Conservation (phyloP, 1,140 invertebrate genomes). For the Antheraea mylitta region DNA sequence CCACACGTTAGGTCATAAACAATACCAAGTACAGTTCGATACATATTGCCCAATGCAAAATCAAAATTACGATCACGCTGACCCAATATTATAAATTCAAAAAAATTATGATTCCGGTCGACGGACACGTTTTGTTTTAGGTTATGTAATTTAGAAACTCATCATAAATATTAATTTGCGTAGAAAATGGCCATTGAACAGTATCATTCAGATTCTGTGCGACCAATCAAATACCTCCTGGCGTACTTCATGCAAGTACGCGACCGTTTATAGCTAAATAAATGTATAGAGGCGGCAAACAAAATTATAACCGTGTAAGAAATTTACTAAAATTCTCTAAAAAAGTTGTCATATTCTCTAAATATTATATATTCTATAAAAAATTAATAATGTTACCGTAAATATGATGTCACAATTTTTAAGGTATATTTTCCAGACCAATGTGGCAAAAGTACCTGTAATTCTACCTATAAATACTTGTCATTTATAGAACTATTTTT, state of each 20-base stretch:
- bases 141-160: constrained; percentile 48
- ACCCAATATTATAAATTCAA: constrained; percentile 12
- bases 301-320: background rate
- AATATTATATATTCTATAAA: too few relatives aligned
- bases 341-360: too few relatives aligned
- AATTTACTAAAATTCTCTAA: too few relatives aligned
- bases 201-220: constrained; percentile 12
- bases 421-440: too few relatives aligned
- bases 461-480: too few relatives aligned
- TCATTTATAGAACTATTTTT: too few relatives aligned
- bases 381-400: too few relatives aligned
- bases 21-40: too few relatives aligned
- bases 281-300: constrained; percentile 6
- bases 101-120: constrained; percentile 14
- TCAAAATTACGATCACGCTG: constrained; percentile 7
- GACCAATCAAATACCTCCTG: constrained; percentile 12
- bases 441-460: too few relatives aligned
- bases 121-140: constrained; percentile 9
- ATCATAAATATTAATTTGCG: constrained; percentile 45
- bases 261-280: background rate
- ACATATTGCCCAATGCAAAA: background rate
- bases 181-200: constrained; percentile 24
- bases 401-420: too few relatives aligned
- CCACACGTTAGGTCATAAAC: too few relatives aligned
- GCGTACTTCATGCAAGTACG: constrained; percentile 14